Evolutionary conservation across 2,797 vertebrate species (phyloP).

Genomic region (Squalus acanthias): DNA sequence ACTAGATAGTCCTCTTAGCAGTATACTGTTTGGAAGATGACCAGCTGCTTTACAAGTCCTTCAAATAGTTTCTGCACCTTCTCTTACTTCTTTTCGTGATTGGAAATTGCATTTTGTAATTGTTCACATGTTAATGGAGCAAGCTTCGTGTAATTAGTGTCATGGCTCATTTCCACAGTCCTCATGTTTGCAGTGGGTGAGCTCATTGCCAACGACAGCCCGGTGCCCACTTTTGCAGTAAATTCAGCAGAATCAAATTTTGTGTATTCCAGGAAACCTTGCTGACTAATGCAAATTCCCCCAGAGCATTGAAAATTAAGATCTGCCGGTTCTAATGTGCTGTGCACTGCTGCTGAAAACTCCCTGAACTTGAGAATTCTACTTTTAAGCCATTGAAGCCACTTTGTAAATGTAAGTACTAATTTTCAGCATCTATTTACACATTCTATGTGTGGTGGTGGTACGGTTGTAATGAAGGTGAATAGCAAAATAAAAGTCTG

Average conservation of each 20-base stretch:
- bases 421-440: neutral
- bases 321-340: neutral
- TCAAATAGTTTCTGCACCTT: neutral
- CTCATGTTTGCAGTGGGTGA: neutral
- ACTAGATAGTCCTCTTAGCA: neutral
- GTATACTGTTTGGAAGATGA: neutral
- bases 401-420: neutral
- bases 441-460: neutral
- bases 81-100: neutral
- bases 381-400: neutral
- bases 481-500: neutral
- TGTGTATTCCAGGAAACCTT: neutral
- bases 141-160: neutral
- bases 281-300: neutral
- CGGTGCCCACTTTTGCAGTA: neutral
- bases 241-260: neutral
- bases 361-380: neutral
- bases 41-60: neutral
- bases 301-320: neutral
- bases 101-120: neutral
- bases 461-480: neutral
- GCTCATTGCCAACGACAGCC: neutral
- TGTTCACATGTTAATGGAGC: neutral
- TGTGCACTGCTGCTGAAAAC: neutral
- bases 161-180: neutral